phyloP scores from a whole-genome alignment of 2,113 vertebrate genomes.

The Genyomyrus donnyi region DNA sequence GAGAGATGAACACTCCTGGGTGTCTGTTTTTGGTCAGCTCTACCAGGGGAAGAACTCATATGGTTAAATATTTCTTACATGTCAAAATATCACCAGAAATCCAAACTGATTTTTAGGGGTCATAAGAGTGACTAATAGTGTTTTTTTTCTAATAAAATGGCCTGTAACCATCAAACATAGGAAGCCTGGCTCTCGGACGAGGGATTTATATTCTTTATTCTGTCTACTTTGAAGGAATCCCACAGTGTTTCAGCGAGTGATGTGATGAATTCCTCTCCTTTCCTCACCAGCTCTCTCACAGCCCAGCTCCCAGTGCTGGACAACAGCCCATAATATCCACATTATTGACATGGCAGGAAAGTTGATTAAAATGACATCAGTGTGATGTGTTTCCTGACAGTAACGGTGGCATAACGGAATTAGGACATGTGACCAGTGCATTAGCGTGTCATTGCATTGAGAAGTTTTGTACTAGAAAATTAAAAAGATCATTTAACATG shows the following conservation, averaged over 20 bases:
- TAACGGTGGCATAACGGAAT: neutral
- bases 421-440: neutral
- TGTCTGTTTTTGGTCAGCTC: neutral
- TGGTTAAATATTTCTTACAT: neutral
- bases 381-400: neutral
- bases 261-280: neutral
- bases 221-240: neutral
- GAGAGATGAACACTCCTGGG: neutral
- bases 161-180: neutral
- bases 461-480: neutral
- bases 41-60: neutral
- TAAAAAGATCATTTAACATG: neutral
- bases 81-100: neutral
- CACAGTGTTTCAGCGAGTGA: neutral
- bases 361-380: neutral
- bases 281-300: neutral
- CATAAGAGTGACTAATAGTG: neutral
- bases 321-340: neutral
- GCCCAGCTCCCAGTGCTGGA: neutral
- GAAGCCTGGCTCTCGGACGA: neutral
- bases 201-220: neutral
- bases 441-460: neutral
- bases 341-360: neutral
- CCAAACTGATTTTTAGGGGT: neutral
- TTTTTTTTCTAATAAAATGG: neutral